phyloP scores from a whole-genome alignment of 2,797 vertebrate species.

The Tenualosa ilisha region DNA sequence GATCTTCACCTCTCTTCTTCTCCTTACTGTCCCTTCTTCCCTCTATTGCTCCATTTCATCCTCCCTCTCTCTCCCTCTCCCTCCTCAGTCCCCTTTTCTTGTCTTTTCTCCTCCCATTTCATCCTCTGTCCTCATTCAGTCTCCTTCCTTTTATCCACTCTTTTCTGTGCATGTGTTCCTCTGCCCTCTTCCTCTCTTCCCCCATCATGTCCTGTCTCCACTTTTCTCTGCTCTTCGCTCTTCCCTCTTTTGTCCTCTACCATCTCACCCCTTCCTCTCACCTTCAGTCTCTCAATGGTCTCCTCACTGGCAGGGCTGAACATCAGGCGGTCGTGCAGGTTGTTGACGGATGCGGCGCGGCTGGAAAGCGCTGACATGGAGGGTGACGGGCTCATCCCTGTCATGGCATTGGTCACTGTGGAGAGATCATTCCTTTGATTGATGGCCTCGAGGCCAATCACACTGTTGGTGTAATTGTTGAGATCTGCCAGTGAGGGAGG shows the following conservation, averaged over 20 bases:
- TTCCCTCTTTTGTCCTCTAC: too few species aligned
- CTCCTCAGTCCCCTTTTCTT: too few species aligned
- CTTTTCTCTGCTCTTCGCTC: too few species aligned
- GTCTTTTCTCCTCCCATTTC: background rate
- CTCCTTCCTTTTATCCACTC: too few species aligned
- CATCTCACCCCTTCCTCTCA: conserved; percentile 53
- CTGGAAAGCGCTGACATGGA: conserved; percentile 92
- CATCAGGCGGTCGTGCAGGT: conserved; percentile 93
- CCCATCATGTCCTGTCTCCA: too few species aligned
- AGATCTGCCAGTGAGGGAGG: conserved; percentile 78
- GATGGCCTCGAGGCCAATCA: conserved; percentile 81
- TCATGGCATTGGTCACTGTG: conserved; percentile 96
- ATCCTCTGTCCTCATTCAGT: background rate
- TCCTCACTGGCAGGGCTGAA: conserved; percentile 96
- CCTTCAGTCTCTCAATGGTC: conserved; percentile 96
- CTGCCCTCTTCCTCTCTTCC: too few species aligned
- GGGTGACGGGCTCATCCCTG: conserved; percentile 95
- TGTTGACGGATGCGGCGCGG: conserved; percentile 87
- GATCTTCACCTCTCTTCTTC: too few species aligned
- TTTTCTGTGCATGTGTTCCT: too few species aligned
- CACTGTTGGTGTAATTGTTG: conserved; percentile 90
- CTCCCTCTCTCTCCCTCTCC: too few species aligned
- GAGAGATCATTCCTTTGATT: conserved; percentile 95
- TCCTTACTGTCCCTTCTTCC: too few species aligned
- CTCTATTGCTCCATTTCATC: too few species aligned